These are phyloP conservation scores for Heterodera filipjevi DNA, from an alignment of 2,888 invertebrate species.

Conservation along the genomic window DNA sequence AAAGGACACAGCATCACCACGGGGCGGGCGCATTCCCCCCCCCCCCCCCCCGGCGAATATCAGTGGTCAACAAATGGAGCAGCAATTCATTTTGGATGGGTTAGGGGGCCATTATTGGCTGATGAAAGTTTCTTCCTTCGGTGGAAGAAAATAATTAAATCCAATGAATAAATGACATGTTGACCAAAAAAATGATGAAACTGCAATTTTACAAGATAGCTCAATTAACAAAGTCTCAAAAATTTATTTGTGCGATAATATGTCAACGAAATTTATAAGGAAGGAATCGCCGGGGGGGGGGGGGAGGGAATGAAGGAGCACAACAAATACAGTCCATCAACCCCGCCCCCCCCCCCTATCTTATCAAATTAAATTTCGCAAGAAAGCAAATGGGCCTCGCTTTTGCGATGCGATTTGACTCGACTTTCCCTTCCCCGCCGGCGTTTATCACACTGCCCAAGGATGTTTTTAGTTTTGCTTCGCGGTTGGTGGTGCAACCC, in stretches of 20 bases:
- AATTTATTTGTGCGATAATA: too few species aligned
- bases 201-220: too few species aligned
- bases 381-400: neutral
- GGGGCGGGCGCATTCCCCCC: neutral
- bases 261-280: too few species aligned
- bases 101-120: too few species aligned
- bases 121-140: too few species aligned
- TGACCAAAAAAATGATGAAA: too few species aligned
- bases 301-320: neutral
- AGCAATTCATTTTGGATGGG: too few species aligned
- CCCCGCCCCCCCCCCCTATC: neutral
- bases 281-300: too few species aligned
- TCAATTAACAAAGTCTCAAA: too few species aligned
- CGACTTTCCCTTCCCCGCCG: neutral
- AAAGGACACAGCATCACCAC: too few species aligned
- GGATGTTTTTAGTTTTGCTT: conserved; percentile 4
- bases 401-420: neutral
- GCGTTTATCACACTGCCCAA: neutral
- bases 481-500: conserved; percentile 9
- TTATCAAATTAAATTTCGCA: conserved; percentile 11
- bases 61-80: neutral
- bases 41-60: neutral
- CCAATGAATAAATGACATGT: too few species aligned
- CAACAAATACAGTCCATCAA: neutral
- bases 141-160: too few species aligned